A percentile compares a stretch with the other conserved stretches of the same genome.
Conservation (phyloP, 2,797 vertebrate genomes). For the Parauchenoglanis punctatus region DNA sequence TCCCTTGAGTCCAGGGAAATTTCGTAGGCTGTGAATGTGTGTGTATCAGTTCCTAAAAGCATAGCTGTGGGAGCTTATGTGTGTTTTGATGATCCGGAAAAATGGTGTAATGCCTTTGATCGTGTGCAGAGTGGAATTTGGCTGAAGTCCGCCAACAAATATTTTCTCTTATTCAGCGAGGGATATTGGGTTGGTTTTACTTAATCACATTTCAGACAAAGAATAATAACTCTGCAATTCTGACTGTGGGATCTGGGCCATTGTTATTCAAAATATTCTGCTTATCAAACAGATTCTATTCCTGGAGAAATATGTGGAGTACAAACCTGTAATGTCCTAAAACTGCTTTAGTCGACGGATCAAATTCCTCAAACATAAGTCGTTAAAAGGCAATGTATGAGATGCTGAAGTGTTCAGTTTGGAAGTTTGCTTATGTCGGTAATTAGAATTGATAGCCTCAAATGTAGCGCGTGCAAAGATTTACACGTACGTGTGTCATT, state of each 20-base stretch:
- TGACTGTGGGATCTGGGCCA: constrained; percentile 23
- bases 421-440: neutral
- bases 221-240: constrained; percentile 45
- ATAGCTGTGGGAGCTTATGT: constrained; percentile 36
- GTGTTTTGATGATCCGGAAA: constrained; percentile 39
- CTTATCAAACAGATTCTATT: constrained; percentile 54
- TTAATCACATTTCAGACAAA: constrained; percentile 48
- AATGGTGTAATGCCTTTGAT: constrained; percentile 43
- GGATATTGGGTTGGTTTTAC: constrained; percentile 42
- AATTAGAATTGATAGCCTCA: neutral
- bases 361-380: constrained; percentile 23
- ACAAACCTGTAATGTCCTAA: constrained; percentile 27
- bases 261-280: constrained; percentile 51
- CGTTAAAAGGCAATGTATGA: constrained; percentile 15
- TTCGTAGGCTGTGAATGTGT: constrained; percentile 20
- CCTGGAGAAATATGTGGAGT: constrained; percentile 21
- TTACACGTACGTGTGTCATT: neutral
- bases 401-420: neutral
- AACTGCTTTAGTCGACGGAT: constrained; percentile 15
- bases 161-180: constrained; percentile 50
- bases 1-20: constrained; percentile 17
- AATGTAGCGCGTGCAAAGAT: neutral
- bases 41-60: constrained; percentile 35
- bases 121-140: constrained; percentile 20
- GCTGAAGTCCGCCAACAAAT: constrained; percentile 34